These are phyloP conservation scores for Trematomus loennbergii DNA, from an alignment of 2,113 vertebrate species.

Conservation along the genomic window DNA sequence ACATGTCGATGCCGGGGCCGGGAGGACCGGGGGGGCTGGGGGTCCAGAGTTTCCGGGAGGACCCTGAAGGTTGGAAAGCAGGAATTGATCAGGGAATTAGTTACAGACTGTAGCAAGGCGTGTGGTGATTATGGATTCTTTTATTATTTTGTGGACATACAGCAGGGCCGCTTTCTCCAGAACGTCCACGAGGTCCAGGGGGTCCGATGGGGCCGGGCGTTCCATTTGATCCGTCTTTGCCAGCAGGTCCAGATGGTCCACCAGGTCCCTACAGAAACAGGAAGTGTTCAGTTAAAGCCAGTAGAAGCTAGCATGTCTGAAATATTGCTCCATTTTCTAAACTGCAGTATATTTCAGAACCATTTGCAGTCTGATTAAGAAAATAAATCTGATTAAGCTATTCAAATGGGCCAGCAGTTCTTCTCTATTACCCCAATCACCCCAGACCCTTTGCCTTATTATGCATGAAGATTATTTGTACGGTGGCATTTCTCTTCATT, in stretches of 20 bases:
- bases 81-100: neutral
- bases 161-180: conserved; percentile 92
- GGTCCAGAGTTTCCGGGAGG: conserved; percentile 94
- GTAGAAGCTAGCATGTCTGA: neutral
- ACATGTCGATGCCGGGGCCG: conserved; percentile 97
- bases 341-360: conserved; percentile 1
- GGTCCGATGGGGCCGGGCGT: conserved; percentile 93
- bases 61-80: conserved; percentile 82
- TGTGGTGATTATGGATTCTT: neutral
- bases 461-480: conserved; percentile 56
- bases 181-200: conserved; percentile 94
- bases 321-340: conserved; percentile 14
- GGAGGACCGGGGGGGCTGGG: conserved; percentile 95
- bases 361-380: conserved; percentile 3
- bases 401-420: conserved; percentile 53
- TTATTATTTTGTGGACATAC: conserved; percentile 74
- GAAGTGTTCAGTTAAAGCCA: conserved; percentile 1
- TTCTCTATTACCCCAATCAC: conserved; percentile 35
- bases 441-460: conserved; percentile 40
- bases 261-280: conserved; percentile 87
- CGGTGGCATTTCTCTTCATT: conserved; percentile 63
- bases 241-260: conserved; percentile 91
- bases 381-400: conserved; percentile 33
- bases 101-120: neutral
- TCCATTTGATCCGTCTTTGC: conserved; percentile 95